A percentile compares a stretch with the other conserved stretches of the same genome.
Conservation (phyloP, 1,140 invertebrate species). For the Archivesica marissinica region DNA sequence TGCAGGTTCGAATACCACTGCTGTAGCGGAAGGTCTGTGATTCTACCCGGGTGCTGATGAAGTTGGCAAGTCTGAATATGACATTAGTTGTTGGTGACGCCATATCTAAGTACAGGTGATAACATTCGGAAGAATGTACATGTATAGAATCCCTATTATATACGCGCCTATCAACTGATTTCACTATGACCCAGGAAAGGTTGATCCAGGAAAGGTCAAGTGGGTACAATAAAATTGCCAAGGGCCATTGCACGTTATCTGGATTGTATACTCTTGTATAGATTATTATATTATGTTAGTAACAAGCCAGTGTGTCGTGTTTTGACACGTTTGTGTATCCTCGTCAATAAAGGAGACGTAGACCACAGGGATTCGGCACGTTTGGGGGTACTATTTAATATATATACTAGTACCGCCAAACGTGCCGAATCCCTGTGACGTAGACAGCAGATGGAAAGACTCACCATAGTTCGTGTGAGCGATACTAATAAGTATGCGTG, state of each 20-base stretch:
- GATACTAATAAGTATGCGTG: too few relatives aligned
- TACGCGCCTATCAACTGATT: too few relatives aligned
- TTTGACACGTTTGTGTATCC: conserved; percentile 12
- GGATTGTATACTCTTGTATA: not conserved
- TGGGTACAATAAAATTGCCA: conserved; percentile 29
- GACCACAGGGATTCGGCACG: not conserved
- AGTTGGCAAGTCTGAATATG: too few relatives aligned
- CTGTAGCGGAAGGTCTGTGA: too few relatives aligned
- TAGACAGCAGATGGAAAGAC: not conserved
- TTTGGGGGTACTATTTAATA: not conserved
- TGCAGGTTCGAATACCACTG: too few relatives aligned
- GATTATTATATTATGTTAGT: conserved; percentile 22
- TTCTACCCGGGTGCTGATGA: too few relatives aligned
- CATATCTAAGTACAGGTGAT: too few relatives aligned
- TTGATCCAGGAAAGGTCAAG: not conserved
- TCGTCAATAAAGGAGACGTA: conserved; percentile 19
- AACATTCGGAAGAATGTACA: too few relatives aligned
- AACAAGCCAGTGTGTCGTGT: not conserved
- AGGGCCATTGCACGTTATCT: conserved; percentile 10
- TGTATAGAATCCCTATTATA: too few relatives aligned
- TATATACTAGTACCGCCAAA: not conserved
- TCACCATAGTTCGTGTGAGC: not conserved
- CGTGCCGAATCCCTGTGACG: not conserved
- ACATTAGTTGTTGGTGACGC: too few relatives aligned
- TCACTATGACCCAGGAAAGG: not conserved